A percentile compares a stretch with the other conserved stretches of the same genome.
phyloP scores from a whole-genome alignment of 2,888 invertebrate species.

The Netelia fuscicornis region DNA sequence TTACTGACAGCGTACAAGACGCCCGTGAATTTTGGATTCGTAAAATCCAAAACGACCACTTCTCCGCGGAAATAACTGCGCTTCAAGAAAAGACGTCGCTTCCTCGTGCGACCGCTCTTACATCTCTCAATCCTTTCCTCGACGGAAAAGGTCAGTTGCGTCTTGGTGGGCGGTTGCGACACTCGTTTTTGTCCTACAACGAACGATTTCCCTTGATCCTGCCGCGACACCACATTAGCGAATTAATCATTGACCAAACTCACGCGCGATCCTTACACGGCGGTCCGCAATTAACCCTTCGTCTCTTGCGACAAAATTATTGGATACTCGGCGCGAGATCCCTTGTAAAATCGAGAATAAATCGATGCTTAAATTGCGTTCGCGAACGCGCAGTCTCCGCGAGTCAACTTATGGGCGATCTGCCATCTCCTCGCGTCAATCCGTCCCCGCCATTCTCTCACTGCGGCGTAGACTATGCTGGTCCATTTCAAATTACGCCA shows the following conservation, averaged over 20 bases:
- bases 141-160: slow-evolving; percentile 21
- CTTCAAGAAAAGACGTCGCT: slow-evolving; percentile 2
- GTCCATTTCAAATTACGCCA: slow-evolving; percentile 21
- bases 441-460: slow-evolving; percentile 19
- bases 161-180: too few relatives aligned
- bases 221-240: too few relatives aligned
- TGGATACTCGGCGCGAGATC: slow-evolving; percentile 61
- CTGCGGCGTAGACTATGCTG: slow-evolving; percentile 70
- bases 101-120: slow-evolving; percentile 33
- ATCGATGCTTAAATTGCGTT: slow-evolving; percentile 64
- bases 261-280: slow-evolving; percentile 18
- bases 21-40: slow-evolving; percentile 28
- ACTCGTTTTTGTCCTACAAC: slow-evolving; percentile 2
- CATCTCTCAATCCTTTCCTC: slow-evolving; percentile 41
- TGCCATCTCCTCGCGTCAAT: slow-evolving; percentile 31
- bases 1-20: not conserved
- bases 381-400: slow-evolving; percentile 26
- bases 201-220: not conserved
- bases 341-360: slow-evolving; percentile 29
- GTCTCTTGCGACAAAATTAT: slow-evolving; percentile 34
- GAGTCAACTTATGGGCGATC: slow-evolving; percentile 38
- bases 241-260: too few relatives aligned
- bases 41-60: not conserved
- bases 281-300: slow-evolving; percentile 42
- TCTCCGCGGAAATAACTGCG: slow-evolving; percentile 26